A percentile compares a stretch with the other conserved stretches of the same genome.
Conservation (phyloP, 2,888 invertebrate genomes). For the Lordiphosa fenestrarum region DNA sequence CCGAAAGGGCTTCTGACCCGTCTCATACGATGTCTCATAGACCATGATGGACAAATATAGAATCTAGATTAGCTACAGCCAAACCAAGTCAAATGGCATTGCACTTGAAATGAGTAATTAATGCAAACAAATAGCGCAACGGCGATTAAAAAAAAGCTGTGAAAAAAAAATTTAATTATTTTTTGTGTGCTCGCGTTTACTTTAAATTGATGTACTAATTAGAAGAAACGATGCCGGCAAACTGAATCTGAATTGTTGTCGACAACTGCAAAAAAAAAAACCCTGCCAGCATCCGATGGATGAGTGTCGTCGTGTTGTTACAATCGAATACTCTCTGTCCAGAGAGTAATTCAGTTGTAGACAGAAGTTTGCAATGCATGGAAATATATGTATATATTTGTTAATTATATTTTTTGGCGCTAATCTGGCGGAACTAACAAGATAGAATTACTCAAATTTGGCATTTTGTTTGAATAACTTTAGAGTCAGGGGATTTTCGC, state of each 20-base stretch:
- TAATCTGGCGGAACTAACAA: no score
- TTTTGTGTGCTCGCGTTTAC: slow-evolving; percentile 25
- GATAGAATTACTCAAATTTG: no score
- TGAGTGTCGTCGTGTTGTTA: slow-evolving; percentile 8
- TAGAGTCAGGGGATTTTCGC: no score
- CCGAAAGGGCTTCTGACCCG: slow-evolving; percentile 72
- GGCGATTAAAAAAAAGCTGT: slow-evolving; percentile 3
- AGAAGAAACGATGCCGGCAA: slow-evolving; percentile 62
- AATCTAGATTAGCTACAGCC: slow-evolving; percentile 1
- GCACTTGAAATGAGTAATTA: slow-evolving; percentile 9
- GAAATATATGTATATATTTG: no score
- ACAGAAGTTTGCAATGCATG: background rate
- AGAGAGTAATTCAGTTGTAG: background rate
- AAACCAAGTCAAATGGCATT: slow-evolving; percentile 12
- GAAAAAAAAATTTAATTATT: slow-evolving; percentile 28
- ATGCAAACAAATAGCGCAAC: slow-evolving; percentile 1
- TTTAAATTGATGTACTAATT: slow-evolving; percentile 66
- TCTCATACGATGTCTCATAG: slow-evolving; percentile 76
- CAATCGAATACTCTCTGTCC: slow-evolving; percentile 19
- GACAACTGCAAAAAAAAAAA: slow-evolving; percentile 4
- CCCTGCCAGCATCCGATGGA: slow-evolving; percentile 19
- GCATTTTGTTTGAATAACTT: no score
- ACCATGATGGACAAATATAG: slow-evolving; percentile 49
- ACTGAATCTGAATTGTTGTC: slow-evolving; percentile 45
- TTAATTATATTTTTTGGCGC: no score